phyloP scores from a whole-genome alignment of 2,113 vertebrate genomes.

The Entosphenus tridentatus region DNA sequence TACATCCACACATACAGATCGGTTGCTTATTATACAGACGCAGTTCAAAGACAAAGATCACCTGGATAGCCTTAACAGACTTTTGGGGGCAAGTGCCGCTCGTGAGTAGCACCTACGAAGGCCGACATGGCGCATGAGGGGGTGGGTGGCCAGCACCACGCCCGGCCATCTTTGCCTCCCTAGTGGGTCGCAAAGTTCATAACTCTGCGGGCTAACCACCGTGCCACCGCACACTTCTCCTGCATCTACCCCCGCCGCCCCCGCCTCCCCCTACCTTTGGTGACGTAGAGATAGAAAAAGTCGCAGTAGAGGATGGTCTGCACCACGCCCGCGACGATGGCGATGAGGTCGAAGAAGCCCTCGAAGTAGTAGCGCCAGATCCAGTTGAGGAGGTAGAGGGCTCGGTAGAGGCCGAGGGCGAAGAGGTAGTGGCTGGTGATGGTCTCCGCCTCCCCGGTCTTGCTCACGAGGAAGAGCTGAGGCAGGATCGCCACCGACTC shows the following conservation, averaged over 20 bases:
- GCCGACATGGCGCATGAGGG: too few species aligned
- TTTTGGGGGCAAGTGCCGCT: too few species aligned
- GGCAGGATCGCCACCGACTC: slow-evolving; percentile 94
- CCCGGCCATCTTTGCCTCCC: too few species aligned
- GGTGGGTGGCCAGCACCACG: too few species aligned
- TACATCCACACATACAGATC: background rate
- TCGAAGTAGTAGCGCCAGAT: slow-evolving; percentile 98
- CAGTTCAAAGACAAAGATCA: background rate
- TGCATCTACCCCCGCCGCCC: too few species aligned
- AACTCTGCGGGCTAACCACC: too few species aligned
- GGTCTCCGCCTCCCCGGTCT: slow-evolving; percentile 93
- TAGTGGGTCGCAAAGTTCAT: too few species aligned
- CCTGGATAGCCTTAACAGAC: background rate
- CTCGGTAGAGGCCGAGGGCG: slow-evolving; percentile 86
- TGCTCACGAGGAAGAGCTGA: slow-evolving; percentile 98
- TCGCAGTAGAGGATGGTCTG: slow-evolving; percentile 98
- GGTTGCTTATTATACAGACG: background rate
- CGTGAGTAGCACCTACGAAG: too few species aligned
- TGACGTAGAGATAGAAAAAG: slow-evolving; percentile 99
- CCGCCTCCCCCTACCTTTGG: slow-evolving; percentile 47
- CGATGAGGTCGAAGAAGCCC: slow-evolving; percentile 96
- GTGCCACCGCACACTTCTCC: too few species aligned
- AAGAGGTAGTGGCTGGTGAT: slow-evolving; percentile 98
- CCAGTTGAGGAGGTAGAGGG: slow-evolving; percentile 94
- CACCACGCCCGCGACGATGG: slow-evolving; percentile 81